Conservation (phyloP, 2,888 invertebrate species). For the Lasiommata megera region DNA sequence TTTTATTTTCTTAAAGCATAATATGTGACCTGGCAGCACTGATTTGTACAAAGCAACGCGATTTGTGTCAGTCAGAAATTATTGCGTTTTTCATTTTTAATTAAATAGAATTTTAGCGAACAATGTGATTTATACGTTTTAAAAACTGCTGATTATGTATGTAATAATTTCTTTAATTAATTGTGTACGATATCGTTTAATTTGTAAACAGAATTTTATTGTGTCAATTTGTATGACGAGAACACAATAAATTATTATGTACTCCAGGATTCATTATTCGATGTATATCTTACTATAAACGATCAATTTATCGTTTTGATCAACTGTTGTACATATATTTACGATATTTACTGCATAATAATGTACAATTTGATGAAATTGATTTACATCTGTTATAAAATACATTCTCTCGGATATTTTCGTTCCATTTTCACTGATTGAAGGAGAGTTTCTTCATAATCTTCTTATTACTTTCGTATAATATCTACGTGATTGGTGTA, state of each 20-base stretch:
- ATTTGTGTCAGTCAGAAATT: slow-evolving; percentile 65
- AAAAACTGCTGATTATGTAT: slow-evolving; percentile 38
- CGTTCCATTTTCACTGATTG: slow-evolving; percentile 51
- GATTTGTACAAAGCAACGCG: slow-evolving; percentile 72
- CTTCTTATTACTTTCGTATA: not conserved
- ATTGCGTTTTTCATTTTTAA: slow-evolving; percentile 54
- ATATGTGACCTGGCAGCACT: slow-evolving; percentile 43
- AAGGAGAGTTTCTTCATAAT: slow-evolving; percentile 22
- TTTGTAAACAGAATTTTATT: slow-evolving; percentile 28
- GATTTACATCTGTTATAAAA: slow-evolving; percentile 61
- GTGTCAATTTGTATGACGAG: slow-evolving; percentile 63
- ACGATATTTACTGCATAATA: not conserved
- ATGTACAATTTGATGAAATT: slow-evolving; percentile 29
- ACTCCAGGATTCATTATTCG: slow-evolving; percentile 48
- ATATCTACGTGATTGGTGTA: not conserved
- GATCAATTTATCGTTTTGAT: slow-evolving; percentile 36
- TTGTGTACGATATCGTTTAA: slow-evolving; percentile 1
- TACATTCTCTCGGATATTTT: slow-evolving; percentile 36
- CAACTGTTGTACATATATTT: not conserved
- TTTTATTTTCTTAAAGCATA: not conserved
- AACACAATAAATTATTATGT: slow-evolving; percentile 56
- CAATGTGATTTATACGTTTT: slow-evolving; percentile 51
- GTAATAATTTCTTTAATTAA: slow-evolving; percentile 34
- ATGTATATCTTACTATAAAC: slow-evolving; percentile 39
- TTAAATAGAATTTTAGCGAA: slow-evolving; percentile 46